A percentile compares a stretch with the other conserved stretches of the same genome.
These are phyloP conservation scores for Caenorhabditis sulstoni DNA, from an alignment of 2,888 invertebrate species.

Conservation along the genomic window DNA sequence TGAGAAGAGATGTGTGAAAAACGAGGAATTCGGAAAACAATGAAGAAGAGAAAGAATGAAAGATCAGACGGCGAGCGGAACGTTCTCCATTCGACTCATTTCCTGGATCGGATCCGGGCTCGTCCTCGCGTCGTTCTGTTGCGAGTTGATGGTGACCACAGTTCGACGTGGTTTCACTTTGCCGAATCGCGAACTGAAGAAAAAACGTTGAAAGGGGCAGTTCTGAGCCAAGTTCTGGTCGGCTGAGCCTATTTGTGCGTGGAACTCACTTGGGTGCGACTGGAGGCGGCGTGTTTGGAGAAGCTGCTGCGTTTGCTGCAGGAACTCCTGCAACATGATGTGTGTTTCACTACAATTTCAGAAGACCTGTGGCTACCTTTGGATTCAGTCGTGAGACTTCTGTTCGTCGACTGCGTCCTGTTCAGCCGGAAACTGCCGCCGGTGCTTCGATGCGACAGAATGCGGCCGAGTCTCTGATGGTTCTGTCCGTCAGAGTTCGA, in stretches of 20 bases:
- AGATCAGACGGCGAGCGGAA: constrained; percentile 55
- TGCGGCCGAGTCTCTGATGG: constrained; percentile 68
- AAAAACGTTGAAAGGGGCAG: too few species aligned
- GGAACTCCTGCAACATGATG: background rate
- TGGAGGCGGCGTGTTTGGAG: constrained; percentile 52
- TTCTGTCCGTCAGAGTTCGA: constrained; percentile 67
- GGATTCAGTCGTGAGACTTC: constrained; percentile 65
- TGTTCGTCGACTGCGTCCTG: constrained; percentile 72
- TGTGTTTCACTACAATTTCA: too few species aligned
- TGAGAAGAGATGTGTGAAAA: constrained; percentile 20
- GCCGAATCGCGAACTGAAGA: constrained; percentile 55
- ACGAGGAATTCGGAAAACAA: background rate
- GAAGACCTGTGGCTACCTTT: background rate
- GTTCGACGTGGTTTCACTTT: constrained; percentile 67
- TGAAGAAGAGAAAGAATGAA: constrained; percentile 5
- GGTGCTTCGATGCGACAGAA: constrained; percentile 72
- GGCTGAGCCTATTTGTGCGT: too few species aligned
- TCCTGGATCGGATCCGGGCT: constrained; percentile 55
- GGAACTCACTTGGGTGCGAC: constrained; percentile 38
- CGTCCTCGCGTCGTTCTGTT: constrained; percentile 40
- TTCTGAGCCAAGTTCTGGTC: too few species aligned
- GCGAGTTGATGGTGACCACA: constrained; percentile 67
- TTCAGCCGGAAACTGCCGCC: constrained; percentile 78
- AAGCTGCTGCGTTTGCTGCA: constrained; percentile 22
- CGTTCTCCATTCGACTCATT: constrained; percentile 53